These are phyloP conservation scores for Panonychus citri DNA, from an alignment of 1,140 invertebrate genomes.

Conservation along the genomic window DNA sequence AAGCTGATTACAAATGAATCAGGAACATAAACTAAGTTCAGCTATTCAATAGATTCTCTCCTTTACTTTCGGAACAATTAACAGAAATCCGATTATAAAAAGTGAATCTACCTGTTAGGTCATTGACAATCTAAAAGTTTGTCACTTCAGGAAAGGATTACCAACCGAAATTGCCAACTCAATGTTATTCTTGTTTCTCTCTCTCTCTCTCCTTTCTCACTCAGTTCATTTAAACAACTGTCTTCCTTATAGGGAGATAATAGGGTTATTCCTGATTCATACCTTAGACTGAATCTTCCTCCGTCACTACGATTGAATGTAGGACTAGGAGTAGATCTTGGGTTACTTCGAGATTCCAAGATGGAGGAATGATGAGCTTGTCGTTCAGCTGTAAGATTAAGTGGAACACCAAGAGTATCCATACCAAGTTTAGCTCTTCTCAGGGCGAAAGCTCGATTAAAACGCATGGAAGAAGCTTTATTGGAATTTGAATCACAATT, in stretches of 20 bases:
- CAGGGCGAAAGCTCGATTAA: conserved; percentile 26
- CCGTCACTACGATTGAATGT: conserved; percentile 12
- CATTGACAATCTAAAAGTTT: too few relatives aligned
- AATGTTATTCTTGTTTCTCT: background rate
- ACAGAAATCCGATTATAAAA: too few relatives aligned
- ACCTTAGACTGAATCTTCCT: conserved; percentile 14
- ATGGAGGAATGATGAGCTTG: conserved; percentile 4
- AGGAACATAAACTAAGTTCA: too few relatives aligned
- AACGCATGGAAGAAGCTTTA: conserved; percentile 17
- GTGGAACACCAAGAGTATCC: conserved; percentile 13
- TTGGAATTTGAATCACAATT: background rate
- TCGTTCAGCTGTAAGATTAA: background rate
- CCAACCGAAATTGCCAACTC: too few relatives aligned
- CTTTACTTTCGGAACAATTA: too few relatives aligned
- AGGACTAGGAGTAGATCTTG: background rate
- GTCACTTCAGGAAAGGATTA: too few relatives aligned
- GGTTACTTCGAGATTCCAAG: background rate
- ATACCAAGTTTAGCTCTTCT: conserved; percentile 22
- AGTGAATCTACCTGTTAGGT: too few relatives aligned
- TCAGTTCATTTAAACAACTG: background rate
- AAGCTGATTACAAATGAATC: too few relatives aligned
- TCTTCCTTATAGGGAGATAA: too few relatives aligned
- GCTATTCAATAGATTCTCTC: too few relatives aligned
- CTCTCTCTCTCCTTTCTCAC: background rate
- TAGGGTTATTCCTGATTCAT: too few relatives aligned